Evolutionary conservation across 1,140 invertebrate species (phyloP), one percentile per base, ranked within the genome.

Genomic region (Pogonognathellus flavescens): DNA sequence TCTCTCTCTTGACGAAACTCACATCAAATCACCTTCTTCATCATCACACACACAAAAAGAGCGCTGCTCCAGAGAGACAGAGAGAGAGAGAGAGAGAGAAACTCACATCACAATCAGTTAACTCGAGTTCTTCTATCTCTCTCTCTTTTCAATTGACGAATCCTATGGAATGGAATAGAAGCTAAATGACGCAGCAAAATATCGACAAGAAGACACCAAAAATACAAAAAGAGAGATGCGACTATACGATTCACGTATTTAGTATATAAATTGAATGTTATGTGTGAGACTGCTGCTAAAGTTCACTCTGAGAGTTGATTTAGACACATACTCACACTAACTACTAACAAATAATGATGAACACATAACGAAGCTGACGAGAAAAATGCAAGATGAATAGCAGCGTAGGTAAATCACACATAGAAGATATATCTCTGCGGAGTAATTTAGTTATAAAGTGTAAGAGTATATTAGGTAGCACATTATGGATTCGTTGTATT

Each of bases 181-280:
- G 41, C 25, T 76, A 76, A 76, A 76, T 76, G 70, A 76, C 70
- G 70, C 70, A 76, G 70, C 70, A 76, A 76, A 76, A 76, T 76
- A 76, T 76, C 70, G 70, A 76, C 70, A 76, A 49, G 70, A 76
- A 76, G 70, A 76, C 70, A 76, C 70, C 70, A 76, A 76, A 41
- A 76, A 76, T 76, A 76, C 31, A 76, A 76, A 31, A 50, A 76
- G 41, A 76, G 70, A 76, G 31, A 41, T 41, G 31, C 70, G 70
- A 76, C 70, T 76, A 76, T 76, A 49, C 31, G 70, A 76, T 76
- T 76, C n/a, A 20, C 3, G 59, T 18, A 13, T 62, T 3, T 49
- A 76, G 25, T 25, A 49, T 49, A 49, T 76, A 31, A 49, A 31
- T 49, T 49, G 31, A 76, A 31, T 76, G 31, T n/a, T 18, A 31